A percentile compares a stretch with the other conserved stretches of the same genome.
Evolutionary conservation across 35 echinoderm and acorn worm species (phyloP).

Genomic region (Anneissia japonica): DNA sequence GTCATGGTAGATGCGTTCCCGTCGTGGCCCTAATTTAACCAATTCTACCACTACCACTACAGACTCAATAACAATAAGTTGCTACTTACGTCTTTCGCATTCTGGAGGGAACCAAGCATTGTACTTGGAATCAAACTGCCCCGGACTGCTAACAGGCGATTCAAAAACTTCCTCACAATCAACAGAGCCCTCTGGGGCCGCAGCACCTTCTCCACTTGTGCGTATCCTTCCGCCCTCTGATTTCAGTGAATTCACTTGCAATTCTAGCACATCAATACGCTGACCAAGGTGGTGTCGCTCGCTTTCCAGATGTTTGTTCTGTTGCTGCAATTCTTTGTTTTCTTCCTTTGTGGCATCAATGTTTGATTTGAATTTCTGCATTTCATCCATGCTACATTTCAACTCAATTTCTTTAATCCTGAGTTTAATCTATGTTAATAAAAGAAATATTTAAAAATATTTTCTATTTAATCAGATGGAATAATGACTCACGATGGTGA

Average conservation of each 20-base stretch:
- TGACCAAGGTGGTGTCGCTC: background rate
- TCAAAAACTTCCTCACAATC: background rate
- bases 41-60: background rate
- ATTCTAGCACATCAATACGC: background rate
- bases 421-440: background rate
- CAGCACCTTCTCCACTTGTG: background rate
- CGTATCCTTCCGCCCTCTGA: background rate
- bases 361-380: background rate
- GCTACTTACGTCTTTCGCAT: background rate
- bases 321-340: background rate
- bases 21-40: too few species aligned
- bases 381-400: background rate
- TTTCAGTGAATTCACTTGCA: background rate
- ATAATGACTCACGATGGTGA: too few species aligned
- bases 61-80: background rate
- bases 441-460: too few species aligned
- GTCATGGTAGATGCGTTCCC: too few species aligned
- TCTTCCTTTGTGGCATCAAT: background rate
- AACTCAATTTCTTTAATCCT: background rate
- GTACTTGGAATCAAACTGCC: background rate
- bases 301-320: background rate
- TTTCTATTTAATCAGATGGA: too few species aligned
- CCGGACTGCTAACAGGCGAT: background rate
- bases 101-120: background rate
- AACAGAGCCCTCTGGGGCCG: background rate